Base-by-base conservation (phyloP, 2,888 invertebrate genomes). In the Polymixis lichenea region DNA sequence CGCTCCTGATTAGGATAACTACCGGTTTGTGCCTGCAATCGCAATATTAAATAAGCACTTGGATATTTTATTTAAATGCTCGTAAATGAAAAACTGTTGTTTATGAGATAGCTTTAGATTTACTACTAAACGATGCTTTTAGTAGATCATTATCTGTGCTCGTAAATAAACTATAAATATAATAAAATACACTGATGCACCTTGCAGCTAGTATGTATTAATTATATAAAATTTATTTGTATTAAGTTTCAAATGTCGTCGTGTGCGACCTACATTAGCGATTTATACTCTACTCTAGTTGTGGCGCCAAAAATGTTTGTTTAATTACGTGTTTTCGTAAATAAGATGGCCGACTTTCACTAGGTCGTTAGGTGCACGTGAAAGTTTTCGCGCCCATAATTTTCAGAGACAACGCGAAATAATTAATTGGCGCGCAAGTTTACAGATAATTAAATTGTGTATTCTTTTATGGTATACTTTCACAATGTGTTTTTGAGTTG, bases 211-310 rank as follows among this genome's bases (percentile, higher is more conserved):
- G 61, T 62, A 67, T 71, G 53, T 74, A 43, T 74, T 70, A 1
- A 69, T 82, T 86, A 32, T 9, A 76, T 77, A 56, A 32, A 73
- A 79, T 78, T 61, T 74, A 76, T 80, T 74, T 72, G 58, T 72
- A 76, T 80, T 77, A 67, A 73, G 69, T 80, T 77, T 78, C 64
- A 78, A 75, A 82, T 75, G 78, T 71, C 68, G 32, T 55, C 68
- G 32, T 55, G 43, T 61, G 53, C 72, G 85, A 75, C 82, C 84
- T 74, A 88, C 87, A 79, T 86, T 82, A 71, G 73, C 82, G 74
- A 88, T 88, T 88, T 88, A 87, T 88, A 83, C 73, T 80, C 80
- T 88, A 83, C 73, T 80, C 80, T 79, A 87, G 82, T 80, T 83
- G 80, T 81, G 83, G 80, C 88, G 88, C 89, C 86, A 88, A 87